These are phyloP conservation scores for Harpalus rubripes DNA, from an alignment of 2,888 invertebrate species.

Conservation along the genomic window DNA sequence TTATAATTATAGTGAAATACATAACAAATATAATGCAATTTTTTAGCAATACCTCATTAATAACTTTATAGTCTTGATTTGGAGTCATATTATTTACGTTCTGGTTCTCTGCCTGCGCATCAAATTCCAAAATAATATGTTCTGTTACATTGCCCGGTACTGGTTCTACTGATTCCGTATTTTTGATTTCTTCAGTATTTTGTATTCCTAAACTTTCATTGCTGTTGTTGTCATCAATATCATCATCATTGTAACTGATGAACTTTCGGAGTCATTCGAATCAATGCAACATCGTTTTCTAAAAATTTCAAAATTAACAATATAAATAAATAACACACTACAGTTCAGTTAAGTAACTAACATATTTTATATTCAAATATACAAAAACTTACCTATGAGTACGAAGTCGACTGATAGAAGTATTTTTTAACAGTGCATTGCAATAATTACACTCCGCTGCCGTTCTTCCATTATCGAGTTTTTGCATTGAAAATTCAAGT, in stretches of 20 bases:
- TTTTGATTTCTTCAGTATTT: no score
- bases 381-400: neutral
- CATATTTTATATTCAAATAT: neutral
- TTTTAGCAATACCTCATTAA: neutral
- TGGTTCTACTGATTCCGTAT: no score
- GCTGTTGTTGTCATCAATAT: no score
- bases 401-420: constrained; percentile 10
- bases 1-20: no score
- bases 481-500: constrained; percentile 11
- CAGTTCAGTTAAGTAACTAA: constrained; percentile 8
- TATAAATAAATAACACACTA: constrained; percentile 13
- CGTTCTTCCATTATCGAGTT: constrained; percentile 1
- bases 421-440: constrained; percentile 18
- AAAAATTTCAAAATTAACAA: constrained; percentile 20
- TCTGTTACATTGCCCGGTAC: neutral
- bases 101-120: constrained; percentile 15
- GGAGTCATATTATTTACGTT: constrained; percentile 11
- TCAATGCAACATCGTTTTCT: constrained; percentile 22
- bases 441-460: constrained; percentile 18
- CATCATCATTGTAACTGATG: no score
- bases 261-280: constrained; percentile 1
- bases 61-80: constrained; percentile 18
- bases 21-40: no score
- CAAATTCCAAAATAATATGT: constrained; percentile 14
- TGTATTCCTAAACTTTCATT: no score